Base-by-base conservation (phyloP, 2,888 invertebrate genomes). In the Drosophila anceps region DNA sequence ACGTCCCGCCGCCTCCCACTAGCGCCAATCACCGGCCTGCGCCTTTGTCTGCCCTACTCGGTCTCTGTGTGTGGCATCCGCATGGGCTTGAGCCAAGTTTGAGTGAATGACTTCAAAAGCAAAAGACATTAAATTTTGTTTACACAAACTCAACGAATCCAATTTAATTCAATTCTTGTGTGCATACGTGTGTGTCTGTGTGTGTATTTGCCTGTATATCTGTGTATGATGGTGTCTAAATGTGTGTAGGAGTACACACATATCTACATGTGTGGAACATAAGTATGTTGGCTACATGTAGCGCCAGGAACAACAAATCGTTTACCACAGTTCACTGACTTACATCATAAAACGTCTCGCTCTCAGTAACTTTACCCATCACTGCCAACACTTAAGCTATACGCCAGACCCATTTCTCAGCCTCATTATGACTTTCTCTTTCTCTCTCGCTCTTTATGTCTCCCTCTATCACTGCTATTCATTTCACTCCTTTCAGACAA, bases 61-160 rank as follows among this genome's bases (percentile, higher is more conserved):
- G 46, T 46, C 61, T 59, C 65, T 82, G 76, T 63, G 58, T 71
- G 68, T 81, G 84, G 78, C 79, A 77, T 69, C 54, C 72, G 67
- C 68, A 55, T 43, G 43, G 62, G 50, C 64, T 76, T 64, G 62
- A 70, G 81, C 55, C 55, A 62, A 81, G 83, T 84, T 84, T 85
- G 84, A 85, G 90, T 85, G 90, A 84, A 88, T 84, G 90, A 90
- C 84, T 90, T 90, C 90, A 85, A 84, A 84, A 84, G 84, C 90
- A 85, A 90, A 85, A 85, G 84, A 85, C 84, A 85, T 85, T 85
- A 85, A 85, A 85, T 85, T 90, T 90, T 85, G 84, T 85, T 85
- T 85, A 90, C 84, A 85, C 88, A 85, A 90, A 85, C 84, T 88
- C 90, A 85, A 85, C 90, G 84, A 85, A 85, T 85, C 84, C 84